phyloP scores from a whole-genome alignment of 2,888 invertebrate species.

The Drosophila falleni region DNA sequence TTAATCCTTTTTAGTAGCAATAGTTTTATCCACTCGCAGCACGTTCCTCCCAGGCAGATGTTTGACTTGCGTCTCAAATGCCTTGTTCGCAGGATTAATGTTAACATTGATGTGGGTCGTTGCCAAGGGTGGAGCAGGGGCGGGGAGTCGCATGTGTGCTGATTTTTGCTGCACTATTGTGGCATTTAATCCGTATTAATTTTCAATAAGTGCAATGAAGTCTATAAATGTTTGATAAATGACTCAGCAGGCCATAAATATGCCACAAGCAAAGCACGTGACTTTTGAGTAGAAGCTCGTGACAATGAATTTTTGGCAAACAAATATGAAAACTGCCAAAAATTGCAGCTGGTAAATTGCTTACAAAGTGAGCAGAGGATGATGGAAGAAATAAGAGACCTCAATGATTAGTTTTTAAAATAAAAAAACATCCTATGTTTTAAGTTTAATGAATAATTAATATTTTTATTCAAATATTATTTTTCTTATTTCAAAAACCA shows the following conservation, averaged over 20 bases:
- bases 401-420: too few species aligned
- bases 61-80: slow-evolving; percentile 66
- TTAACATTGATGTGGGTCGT: slow-evolving; percentile 47
- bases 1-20: slow-evolving; percentile 68
- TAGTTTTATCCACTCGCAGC: slow-evolving; percentile 36
- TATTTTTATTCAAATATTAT: too few species aligned
- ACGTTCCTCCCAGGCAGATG: slow-evolving; percentile 58
- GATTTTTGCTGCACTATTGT: slow-evolving; percentile 71
- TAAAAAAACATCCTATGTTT: too few species aligned
- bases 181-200: slow-evolving; percentile 75
- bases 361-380: neutral
- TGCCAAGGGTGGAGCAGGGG: slow-evolving; percentile 1
- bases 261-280: slow-evolving; percentile 43
- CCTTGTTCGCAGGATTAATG: slow-evolving; percentile 75
- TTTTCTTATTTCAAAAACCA: too few species aligned
- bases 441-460: too few species aligned
- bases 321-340: slow-evolving; percentile 7
- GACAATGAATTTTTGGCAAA: slow-evolving; percentile 11
- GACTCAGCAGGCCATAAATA: slow-evolving; percentile 40
- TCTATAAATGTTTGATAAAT: slow-evolving; percentile 73
- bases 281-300: slow-evolving; percentile 25
- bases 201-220: slow-evolving; percentile 74
- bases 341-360: slow-evolving; percentile 7
- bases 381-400: neutral
- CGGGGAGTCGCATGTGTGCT: slow-evolving; percentile 64